These are phyloP conservation scores for Hoplostethus mediterraneus DNA, from an alignment of 2,797 vertebrate species.

Conservation along the genomic window DNA sequence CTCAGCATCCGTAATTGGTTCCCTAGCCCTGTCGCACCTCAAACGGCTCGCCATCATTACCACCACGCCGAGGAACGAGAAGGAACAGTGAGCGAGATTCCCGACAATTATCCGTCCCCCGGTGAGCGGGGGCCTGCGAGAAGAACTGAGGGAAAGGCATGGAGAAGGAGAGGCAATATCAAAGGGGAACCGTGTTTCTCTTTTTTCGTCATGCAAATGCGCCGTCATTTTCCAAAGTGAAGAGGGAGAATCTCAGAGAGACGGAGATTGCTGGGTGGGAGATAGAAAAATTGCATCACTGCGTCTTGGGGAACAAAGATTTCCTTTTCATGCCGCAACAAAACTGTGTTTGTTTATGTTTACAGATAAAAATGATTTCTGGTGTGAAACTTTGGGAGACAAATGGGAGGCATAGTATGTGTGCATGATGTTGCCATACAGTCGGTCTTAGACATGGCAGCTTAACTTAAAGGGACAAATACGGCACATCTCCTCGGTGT, in stretches of 20 bases:
- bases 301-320: slow-evolving; percentile 51
- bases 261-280: neutral
- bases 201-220: slow-evolving; percentile 69
- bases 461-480: slow-evolving; percentile 2
- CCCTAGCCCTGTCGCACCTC: slow-evolving; percentile 67
- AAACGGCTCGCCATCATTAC: slow-evolving; percentile 76
- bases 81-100: slow-evolving; percentile 64
- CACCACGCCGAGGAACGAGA: slow-evolving; percentile 49
- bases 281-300: slow-evolving; percentile 35
- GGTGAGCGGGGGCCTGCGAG: slow-evolving; percentile 49
- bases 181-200: slow-evolving; percentile 55
- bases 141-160: slow-evolving; percentile 53
- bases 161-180: slow-evolving; percentile 61
- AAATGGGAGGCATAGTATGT: slow-evolving; percentile 1
- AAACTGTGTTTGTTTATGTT: slow-evolving; percentile 57
- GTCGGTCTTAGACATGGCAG: neutral
- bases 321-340: slow-evolving; percentile 48
- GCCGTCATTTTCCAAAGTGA: slow-evolving; percentile 43
- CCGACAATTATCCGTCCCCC: slow-evolving; percentile 74
- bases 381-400: slow-evolving; percentile 24
- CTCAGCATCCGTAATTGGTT: slow-evolving; percentile 73
- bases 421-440: slow-evolving; percentile 1
- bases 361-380: slow-evolving; percentile 35
- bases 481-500: too few relatives aligned
- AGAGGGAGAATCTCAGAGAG: slow-evolving; percentile 34